Evolutionary conservation across 2,113 vertebrate species (phyloP).

Genomic region (Muntiacus muntjak): DNA sequence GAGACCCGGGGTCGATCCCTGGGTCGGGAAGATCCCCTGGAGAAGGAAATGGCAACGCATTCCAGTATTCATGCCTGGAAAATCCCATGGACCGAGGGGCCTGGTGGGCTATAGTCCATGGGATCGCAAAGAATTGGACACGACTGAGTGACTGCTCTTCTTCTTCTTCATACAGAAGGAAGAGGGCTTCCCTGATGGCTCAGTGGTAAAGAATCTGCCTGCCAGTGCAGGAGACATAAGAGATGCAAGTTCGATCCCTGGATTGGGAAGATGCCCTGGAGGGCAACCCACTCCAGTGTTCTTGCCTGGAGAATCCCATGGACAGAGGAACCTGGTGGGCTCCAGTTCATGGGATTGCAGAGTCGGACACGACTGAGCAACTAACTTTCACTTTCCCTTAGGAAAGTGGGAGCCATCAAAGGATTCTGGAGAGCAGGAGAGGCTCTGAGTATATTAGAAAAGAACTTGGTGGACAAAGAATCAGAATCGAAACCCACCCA

Average conservation of each 20-base stretch:
- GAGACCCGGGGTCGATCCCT: no score
- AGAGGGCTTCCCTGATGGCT: neutral
- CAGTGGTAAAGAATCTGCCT: neutral
- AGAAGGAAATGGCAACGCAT: no score
- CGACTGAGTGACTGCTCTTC: no score
- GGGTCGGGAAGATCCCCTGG: no score
- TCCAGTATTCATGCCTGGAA: no score
- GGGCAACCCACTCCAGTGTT: neutral
- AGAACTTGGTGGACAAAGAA: neutral
- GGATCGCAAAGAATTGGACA: no score
- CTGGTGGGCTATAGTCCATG: no score
- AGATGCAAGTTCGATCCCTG: neutral
- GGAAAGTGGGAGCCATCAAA: neutral
- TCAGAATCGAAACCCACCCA: neutral
- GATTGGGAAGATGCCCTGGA: neutral
- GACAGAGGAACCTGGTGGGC: neutral
- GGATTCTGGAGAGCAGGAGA: neutral
- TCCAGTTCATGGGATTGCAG: neutral
- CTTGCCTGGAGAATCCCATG: neutral
- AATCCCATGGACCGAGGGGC: no score
- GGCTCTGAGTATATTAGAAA: neutral
- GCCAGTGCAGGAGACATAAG: neutral
- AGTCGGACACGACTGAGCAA: neutral
- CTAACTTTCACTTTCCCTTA: neutral
- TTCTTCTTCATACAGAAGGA: neutral